Conservation (phyloP, 2,888 invertebrate species). For the Agrochola macilenta region DNA sequence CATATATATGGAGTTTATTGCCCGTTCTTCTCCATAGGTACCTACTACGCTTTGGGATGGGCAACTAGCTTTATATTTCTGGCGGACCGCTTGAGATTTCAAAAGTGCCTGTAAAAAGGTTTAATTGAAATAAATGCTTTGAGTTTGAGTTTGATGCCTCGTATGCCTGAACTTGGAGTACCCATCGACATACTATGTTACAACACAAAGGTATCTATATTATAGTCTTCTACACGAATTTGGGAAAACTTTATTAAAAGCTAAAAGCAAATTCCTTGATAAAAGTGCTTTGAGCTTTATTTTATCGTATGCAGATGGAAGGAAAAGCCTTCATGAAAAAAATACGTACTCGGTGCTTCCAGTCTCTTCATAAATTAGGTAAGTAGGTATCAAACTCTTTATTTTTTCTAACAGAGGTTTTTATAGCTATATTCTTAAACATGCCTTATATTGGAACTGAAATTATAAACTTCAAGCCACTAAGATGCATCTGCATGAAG, state of each 20-base stretch:
- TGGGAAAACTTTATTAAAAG: background rate
- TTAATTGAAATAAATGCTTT: too few relatives aligned
- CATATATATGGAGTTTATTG: too few relatives aligned
- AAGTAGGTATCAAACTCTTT: background rate
- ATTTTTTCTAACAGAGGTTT: too few relatives aligned
- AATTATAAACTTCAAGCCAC: background rate
- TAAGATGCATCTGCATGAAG: background rate
- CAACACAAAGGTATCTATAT: background rate
- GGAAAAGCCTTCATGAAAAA: background rate
- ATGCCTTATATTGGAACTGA: too few relatives aligned
- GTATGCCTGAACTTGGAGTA: background rate
- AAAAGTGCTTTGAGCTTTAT: conserved; percentile 26
- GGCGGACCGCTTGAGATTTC: too few relatives aligned
- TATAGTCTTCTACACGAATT: background rate
- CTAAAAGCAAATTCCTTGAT: conserved; percentile 1
- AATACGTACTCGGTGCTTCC: background rate
- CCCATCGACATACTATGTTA: too few relatives aligned
- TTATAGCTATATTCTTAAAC: too few relatives aligned
- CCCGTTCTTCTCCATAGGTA: too few relatives aligned
- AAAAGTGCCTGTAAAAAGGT: too few relatives aligned
- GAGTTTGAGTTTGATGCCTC: too few relatives aligned
- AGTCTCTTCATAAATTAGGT: background rate
- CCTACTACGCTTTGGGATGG: too few relatives aligned
- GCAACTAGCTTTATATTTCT: too few relatives aligned
- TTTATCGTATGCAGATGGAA: background rate